Conservation (phyloP, 1,140 invertebrate genomes). For the Sycophaga agraensis region DNA sequence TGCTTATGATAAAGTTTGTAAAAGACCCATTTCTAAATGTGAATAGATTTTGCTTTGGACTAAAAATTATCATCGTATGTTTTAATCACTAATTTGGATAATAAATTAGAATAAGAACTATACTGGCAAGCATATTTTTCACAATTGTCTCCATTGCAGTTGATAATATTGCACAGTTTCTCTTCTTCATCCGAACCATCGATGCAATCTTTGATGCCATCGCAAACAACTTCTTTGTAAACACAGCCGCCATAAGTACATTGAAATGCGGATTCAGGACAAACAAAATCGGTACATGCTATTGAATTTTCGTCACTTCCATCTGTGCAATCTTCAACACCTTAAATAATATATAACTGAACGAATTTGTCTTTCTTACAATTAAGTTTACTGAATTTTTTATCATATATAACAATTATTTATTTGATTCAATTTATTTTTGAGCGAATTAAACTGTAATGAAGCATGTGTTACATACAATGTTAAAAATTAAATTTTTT, state of each 20-base stretch:
- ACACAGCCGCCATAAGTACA: constrained; percentile 68
- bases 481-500: not conserved
- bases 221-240: constrained; percentile 63
- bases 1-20: no score
- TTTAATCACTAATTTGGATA: no score
- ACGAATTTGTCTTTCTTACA: not conserved
- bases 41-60: no score
- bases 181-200: constrained; percentile 61
- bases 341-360: not conserved
- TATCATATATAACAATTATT: no score
- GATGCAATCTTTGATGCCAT: constrained; percentile 66
- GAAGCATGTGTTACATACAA: no score
- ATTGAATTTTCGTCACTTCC: constrained; percentile 66
- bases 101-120: not conserved
- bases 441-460: no score
- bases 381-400: no score
- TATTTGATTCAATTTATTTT: no score
- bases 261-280: constrained; percentile 50
- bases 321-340: constrained; percentile 62
- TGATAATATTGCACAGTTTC: constrained; percentile 29
- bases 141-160: constrained; percentile 35
- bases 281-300: constrained; percentile 40
- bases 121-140: constrained; percentile 35
- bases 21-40: no score
- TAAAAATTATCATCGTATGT: no score